phyloP scores from a whole-genome alignment of 1,140 invertebrate genomes.

The Formica exsecta region DNA sequence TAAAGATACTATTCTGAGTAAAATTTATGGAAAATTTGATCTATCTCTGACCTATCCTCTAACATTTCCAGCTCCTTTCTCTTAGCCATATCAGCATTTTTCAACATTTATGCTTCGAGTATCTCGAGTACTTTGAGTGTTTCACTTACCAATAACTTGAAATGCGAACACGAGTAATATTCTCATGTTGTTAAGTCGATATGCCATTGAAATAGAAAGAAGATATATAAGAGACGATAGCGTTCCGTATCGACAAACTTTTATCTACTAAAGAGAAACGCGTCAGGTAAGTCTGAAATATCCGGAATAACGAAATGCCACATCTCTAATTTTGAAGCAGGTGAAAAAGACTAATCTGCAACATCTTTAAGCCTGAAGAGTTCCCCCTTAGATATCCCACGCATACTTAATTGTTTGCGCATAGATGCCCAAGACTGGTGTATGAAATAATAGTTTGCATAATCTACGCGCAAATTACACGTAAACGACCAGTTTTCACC shows the following conservation, averaged over 20 bases:
- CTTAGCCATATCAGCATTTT: not conserved
- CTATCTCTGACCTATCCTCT: not conserved
- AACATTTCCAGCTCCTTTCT: not conserved
- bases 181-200: not conserved
- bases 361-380: not conserved
- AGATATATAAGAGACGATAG: not conserved
- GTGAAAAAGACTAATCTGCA: not conserved
- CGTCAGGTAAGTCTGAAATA: not conserved
- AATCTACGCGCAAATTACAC: conserved; percentile 45
- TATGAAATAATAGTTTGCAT: conserved; percentile 52
- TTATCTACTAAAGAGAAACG: conserved; percentile 15
- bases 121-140: conserved; percentile 7
- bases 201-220: not conserved
- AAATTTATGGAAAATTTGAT: not conserved
- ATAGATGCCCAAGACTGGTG: not conserved
- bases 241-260: not conserved
- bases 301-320: not conserved
- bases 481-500: conserved; percentile 42
- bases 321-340: conserved; percentile 7
- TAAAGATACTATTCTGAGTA: not conserved
- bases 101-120: not conserved
- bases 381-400: conserved; percentile 8
- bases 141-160: not conserved
- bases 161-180: not conserved
- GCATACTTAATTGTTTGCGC: conserved; percentile 24